Percentiles rank a stretch among this genome's conserved stretches.
Conservation (phyloP, 2,113 vertebrate genomes). For the Himantopus leucocephalus region DNA sequence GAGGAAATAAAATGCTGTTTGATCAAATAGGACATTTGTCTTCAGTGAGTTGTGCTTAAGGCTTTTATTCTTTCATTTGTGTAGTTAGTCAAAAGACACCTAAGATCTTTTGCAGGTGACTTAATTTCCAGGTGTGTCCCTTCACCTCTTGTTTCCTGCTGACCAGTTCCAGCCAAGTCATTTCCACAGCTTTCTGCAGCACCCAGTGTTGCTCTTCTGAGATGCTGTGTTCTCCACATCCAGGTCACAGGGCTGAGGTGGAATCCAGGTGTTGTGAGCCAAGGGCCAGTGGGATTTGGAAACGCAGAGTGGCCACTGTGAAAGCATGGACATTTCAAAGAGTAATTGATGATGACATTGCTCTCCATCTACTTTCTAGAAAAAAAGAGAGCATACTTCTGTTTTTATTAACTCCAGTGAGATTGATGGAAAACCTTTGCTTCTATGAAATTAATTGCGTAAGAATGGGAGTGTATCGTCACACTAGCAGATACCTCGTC, state of each 20-base stretch:
- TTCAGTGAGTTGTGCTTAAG: not conserved
- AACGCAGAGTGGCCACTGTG: not conserved
- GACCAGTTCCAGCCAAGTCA: not conserved
- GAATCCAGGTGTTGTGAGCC: not conserved
- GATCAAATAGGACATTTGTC: not conserved
- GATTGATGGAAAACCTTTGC: not conserved
- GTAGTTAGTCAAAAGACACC: not conserved
- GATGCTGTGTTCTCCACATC: not conserved
- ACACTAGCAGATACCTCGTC: not conserved
- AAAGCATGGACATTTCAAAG: not conserved
- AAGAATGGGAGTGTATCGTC: not conserved
- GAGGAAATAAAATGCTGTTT: not conserved
- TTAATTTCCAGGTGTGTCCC: not conserved
- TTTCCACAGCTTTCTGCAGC: not conserved
- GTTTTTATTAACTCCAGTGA: not conserved
- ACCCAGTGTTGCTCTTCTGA: not conserved
- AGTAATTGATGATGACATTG: not conserved
- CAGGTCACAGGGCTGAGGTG: not conserved
- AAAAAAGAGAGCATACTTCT: not conserved
- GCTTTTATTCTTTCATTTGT: not conserved
- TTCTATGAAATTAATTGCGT: not conserved
- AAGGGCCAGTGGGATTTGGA: not conserved
- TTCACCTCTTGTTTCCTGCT: not conserved
- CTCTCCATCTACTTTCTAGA: not conserved
- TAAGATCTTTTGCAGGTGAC: not conserved